phyloP scores from a whole-genome alignment of 2,113 vertebrate species.

The Dipodomys spectabilis region DNA sequence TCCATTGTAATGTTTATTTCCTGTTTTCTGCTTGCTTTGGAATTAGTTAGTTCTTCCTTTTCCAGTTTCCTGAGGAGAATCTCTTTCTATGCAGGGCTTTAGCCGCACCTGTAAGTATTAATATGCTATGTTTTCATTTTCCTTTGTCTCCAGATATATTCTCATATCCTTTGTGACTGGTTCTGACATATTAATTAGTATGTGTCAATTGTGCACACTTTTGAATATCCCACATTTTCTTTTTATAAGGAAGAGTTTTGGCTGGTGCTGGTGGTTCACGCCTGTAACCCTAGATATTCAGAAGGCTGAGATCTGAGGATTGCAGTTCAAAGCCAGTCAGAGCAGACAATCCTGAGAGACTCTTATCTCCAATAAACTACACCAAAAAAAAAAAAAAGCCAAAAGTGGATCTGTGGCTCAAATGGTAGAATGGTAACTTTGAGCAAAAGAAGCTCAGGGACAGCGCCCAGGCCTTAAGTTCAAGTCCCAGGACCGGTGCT shows the following conservation, averaged over 20 bases:
- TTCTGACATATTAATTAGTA: not conserved
- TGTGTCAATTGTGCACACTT: not conserved
- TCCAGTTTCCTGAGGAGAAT: not conserved
- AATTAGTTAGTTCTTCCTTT: not conserved
- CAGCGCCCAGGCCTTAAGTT: no score
- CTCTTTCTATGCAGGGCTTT: not conserved
- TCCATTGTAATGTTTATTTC: not conserved
- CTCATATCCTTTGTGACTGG: not conserved
- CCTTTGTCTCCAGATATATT: not conserved
- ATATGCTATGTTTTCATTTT: not conserved
- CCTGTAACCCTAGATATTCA: no score
- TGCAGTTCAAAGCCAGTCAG: no score
- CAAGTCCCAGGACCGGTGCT: no score
- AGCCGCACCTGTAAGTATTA: not conserved
- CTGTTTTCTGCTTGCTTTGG: constrained; percentile 26
- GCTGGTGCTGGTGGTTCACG: no score
- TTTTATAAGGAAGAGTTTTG: not conserved
- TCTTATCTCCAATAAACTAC: no score
- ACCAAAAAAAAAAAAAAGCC: no score
- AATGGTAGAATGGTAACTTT: no score
- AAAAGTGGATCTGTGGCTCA: no score
- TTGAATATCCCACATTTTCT: not conserved
- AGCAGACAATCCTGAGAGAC: no score
- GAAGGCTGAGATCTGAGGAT: no score
- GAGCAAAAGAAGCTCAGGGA: no score